phyloP scores from a whole-genome alignment of 64 coral and sea anemone genomes.

The Actinia tenebrosa region DNA sequence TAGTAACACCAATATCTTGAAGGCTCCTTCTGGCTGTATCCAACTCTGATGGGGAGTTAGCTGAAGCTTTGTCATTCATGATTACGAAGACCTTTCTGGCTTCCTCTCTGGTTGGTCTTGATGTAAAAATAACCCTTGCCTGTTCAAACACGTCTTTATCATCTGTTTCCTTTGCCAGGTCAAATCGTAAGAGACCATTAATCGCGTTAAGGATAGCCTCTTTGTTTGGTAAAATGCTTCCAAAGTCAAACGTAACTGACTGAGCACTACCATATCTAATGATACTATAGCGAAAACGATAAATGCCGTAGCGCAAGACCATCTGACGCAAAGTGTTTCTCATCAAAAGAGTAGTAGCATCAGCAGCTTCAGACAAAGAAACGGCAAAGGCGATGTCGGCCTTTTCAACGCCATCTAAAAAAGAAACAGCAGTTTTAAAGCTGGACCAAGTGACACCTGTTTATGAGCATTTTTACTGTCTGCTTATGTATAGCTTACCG shows the following conservation, averaged over 20 bases:
- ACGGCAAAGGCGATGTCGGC: slow-evolving; percentile 43
- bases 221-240: slow-evolving; percentile 16
- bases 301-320: slow-evolving; percentile 23
- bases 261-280: slow-evolving; percentile 27
- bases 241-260: slow-evolving; percentile 20
- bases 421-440: neutral
- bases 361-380: neutral
- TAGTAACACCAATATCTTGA: slow-evolving; percentile 17
- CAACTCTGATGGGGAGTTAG: neutral
- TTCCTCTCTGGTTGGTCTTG: neutral
- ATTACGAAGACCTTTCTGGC: neutral
- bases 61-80: slow-evolving; percentile 7
- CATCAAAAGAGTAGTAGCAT: slow-evolving; percentile 7
- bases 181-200: neutral
- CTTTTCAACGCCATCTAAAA: neutral
- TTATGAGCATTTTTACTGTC: too few relatives aligned
- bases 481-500: neutral
- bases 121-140: neutral
- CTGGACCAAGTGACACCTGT: too few relatives aligned
- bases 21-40: slow-evolving; percentile 6
- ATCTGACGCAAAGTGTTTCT: slow-evolving; percentile 14
- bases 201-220: neutral
- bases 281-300: slow-evolving; percentile 37
- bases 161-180: neutral
- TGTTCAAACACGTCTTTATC: neutral